Conservation (phyloP, 2,113 vertebrate species). For the Alligator sinensis region DNA sequence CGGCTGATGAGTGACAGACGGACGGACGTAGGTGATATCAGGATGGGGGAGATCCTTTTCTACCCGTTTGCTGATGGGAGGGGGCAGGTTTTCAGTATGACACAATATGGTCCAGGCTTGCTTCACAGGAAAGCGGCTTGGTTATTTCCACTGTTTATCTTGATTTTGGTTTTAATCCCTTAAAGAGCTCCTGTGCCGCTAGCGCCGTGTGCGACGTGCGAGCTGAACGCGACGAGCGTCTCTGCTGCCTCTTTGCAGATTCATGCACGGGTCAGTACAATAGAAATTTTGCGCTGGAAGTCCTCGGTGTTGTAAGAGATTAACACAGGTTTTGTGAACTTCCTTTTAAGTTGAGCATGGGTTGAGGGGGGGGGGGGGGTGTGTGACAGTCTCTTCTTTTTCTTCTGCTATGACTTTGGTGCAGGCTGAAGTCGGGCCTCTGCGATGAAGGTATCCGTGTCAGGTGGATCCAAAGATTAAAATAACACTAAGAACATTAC, state of each 20-base stretch:
- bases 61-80: background rate
- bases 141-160: background rate
- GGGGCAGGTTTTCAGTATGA: background rate
- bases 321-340: background rate
- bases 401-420: background rate
- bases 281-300: background rate
- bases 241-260: background rate
- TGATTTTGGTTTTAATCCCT: background rate
- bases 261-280: background rate
- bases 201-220: background rate
- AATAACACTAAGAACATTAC: background rate
- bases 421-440: background rate
- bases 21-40: background rate
- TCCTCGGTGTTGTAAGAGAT: background rate
- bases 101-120: background rate
- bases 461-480: background rate
- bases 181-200: background rate
- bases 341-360: background rate
- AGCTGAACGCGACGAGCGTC: background rate
- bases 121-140: background rate
- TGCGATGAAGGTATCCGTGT: background rate
- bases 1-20: background rate
- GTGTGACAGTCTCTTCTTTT: background rate
- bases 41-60: background rate
- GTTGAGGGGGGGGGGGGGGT: background rate